Base-by-base conservation (phyloP, 2,888 invertebrate species). In the Lycocerus yunnanus region DNA sequence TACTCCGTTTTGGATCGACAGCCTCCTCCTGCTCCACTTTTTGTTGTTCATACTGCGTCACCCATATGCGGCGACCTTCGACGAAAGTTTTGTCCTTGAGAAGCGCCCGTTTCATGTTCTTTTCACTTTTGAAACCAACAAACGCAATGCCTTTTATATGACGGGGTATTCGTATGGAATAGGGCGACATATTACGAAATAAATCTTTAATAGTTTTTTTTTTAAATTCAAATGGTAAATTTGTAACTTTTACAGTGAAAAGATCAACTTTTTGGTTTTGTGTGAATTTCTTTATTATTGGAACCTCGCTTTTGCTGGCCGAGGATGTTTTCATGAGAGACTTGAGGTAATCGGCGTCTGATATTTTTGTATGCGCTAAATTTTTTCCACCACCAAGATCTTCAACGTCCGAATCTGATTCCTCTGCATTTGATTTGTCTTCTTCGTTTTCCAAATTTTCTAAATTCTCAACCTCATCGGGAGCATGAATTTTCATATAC, bases 41-140 rank as follows among this genome's bases (percentile, higher is more conserved):
- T 77, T 87, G 87, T 27, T 87, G 86, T 4, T 88, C 89, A 77
- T 90, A 90, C 78, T 89, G 88, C 0, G 85, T 85, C 16, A 93
- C 89, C 74, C 88, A 88, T 66, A 93, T 87, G 82, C 91, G 90
- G 81, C 91, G 91, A n/a, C 92, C 92, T 82, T 88, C 90, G 82
- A 97, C 90, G 85, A 97, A 96, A 83, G 95, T 93, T 87, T 94
- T 95, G 84, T 97, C 92, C 86, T 96, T 97, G 67, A 90, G 88
- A 80, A 97, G 88, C 1, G 95, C 97, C 83, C 94, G 93, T 24
- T 92, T 92, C 82, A 94, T 89, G 78, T 94, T 93, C 77, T 91
- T 92, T 83, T 97, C 95, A 3, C 92, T 93, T 85, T 93, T 92
- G 83, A 98, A 97, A 2, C 96, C 96, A n/a, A 95, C 94, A 88